Evolutionary conservation across 2,797 vertebrate species (phyloP).

Genomic region (Leuciscus waleckii): DNA sequence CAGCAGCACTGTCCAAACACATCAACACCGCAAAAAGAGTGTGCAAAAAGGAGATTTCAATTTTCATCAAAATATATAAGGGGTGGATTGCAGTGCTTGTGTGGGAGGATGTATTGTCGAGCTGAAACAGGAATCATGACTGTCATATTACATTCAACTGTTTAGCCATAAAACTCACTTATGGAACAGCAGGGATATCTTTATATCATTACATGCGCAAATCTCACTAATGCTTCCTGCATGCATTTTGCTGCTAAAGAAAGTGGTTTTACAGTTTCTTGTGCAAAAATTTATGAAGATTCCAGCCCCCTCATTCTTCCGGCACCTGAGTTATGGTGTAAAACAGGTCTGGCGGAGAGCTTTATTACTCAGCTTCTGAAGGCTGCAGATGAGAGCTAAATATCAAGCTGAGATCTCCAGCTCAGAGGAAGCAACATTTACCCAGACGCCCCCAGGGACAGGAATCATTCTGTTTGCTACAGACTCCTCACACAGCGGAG

Average conservation of each 20-base stretch:
- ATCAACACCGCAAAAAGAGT: background rate
- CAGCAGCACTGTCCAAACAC: background rate
- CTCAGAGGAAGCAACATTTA: conserved; percentile 55
- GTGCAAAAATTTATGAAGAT: conserved; percentile 49
- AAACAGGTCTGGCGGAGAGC: conserved; percentile 49
- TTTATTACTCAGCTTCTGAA: conserved; percentile 54
- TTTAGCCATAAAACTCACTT: conserved; percentile 37
- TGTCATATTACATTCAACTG: conserved; percentile 17
- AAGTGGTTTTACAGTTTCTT: conserved; percentile 31
- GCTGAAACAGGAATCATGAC: conserved; percentile 41
- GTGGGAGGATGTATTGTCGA: conserved; percentile 42
- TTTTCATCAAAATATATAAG: conserved; percentile 29
- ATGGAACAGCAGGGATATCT: conserved; percentile 16
- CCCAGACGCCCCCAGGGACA: conserved; percentile 40
- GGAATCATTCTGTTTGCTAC: conserved; percentile 57
- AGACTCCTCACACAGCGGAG: conserved; percentile 50
- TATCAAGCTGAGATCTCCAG: conserved; percentile 56
- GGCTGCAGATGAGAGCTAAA: conserved; percentile 56
- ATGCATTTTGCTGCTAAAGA: background rate
- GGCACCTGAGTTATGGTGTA: conserved; percentile 41
- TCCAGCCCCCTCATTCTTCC: conserved; percentile 40
- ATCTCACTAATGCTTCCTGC: conserved; percentile 20
- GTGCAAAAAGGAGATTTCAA: conserved; percentile 8
- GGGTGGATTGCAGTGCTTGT: conserved; percentile 20
- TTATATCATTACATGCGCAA: conserved; percentile 1